Evolutionary conservation across 2,113 vertebrate species (phyloP), one percentile per base, ranked within the genome.

Genomic region (Daboia siamensis): DNA sequence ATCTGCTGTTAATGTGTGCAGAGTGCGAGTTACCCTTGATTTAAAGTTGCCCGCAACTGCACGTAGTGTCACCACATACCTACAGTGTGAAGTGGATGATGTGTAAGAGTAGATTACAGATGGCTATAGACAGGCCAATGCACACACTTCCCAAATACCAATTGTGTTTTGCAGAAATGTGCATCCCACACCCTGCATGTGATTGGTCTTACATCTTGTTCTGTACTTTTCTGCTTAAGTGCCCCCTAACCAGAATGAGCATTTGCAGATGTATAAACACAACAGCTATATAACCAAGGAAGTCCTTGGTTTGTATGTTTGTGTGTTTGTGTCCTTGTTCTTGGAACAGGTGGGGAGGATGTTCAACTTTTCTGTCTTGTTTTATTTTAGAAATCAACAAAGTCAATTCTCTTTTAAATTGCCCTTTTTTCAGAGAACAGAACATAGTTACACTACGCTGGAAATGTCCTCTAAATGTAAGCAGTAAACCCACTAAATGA

Each of bases 301-400:
- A 2, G 33, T 91, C 24, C 52, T 39, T 39, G 39, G 39, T 39
- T 39, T 39, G 55, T 17, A 61, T 57, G 8, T 89, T 51, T 39
- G 55, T 17, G 61, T 57, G 8, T 89, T 51, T 85, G 44, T 88
- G 51, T 21, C 44, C 33, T 85, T 89, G 10, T 54, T 92, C 46
- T 57, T 57, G 44, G 52, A 59, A 55, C 1, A 0, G 33, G 39
- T 1, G 51, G 8, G 44, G 1, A 21, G 94, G 93, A 91, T 95
- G 95, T 94, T 56, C 91, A 95, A 44, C 95, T 98, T 96, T 51
- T 95, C 95, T 96, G 96, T 80, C 48, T 93, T 94, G 64, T 85
- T 94, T 95, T 91, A 0, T 2, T 96, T 96, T 95, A 86, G 95
- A 95, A 95, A 96, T 91, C 0, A 85, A 84, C 92, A 91, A 95